phyloP scores from a whole-genome alignment of 2,888 invertebrate genomes.

The Philaethria dido region DNA sequence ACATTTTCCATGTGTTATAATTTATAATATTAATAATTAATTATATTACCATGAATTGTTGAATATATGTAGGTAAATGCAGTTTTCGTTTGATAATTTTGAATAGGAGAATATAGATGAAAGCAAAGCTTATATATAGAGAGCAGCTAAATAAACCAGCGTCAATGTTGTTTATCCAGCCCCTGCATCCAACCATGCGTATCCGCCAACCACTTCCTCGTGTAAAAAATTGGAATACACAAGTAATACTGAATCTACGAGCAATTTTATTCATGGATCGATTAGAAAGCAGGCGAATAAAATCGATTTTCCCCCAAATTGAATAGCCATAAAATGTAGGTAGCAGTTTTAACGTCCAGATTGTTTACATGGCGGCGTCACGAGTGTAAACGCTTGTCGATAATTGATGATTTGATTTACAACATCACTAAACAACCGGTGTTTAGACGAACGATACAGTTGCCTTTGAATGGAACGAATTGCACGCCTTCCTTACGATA shows the following conservation, averaged over 20 bases:
- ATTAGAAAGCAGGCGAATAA: slow-evolving; percentile 80
- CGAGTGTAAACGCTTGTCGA: slow-evolving; percentile 82
- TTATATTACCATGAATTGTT: background rate
- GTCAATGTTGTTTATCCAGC: slow-evolving; percentile 52
- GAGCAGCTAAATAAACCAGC: slow-evolving; percentile 36
- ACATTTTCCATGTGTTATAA: background rate
- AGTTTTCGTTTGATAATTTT: background rate
- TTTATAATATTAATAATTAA: background rate
- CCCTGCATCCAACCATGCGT: slow-evolving; percentile 56
- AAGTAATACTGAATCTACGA: slow-evolving; percentile 53
- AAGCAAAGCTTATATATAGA: slow-evolving; percentile 12
- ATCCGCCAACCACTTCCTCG: slow-evolving; percentile 77
- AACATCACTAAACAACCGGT: slow-evolving; percentile 82
- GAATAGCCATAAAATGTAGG: slow-evolving; percentile 79
- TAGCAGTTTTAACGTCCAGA: slow-evolving; percentile 78
- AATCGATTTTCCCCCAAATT: slow-evolving; percentile 84
- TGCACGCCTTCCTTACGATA: slow-evolving; percentile 52
- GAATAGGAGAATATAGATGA: slow-evolving; percentile 13
- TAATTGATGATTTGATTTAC: slow-evolving; percentile 84
- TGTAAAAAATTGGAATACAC: slow-evolving; percentile 62
- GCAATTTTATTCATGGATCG: slow-evolving; percentile 74
- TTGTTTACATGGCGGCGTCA: slow-evolving; percentile 83
- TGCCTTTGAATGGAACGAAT: slow-evolving; percentile 69
- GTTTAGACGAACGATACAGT: slow-evolving; percentile 75
- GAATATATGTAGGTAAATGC: background rate